A percentile compares a stretch with the other conserved stretches of the same genome.
Conservation (phyloP, 2,113 vertebrate species). For the Asarcornis scutulata region DNA sequence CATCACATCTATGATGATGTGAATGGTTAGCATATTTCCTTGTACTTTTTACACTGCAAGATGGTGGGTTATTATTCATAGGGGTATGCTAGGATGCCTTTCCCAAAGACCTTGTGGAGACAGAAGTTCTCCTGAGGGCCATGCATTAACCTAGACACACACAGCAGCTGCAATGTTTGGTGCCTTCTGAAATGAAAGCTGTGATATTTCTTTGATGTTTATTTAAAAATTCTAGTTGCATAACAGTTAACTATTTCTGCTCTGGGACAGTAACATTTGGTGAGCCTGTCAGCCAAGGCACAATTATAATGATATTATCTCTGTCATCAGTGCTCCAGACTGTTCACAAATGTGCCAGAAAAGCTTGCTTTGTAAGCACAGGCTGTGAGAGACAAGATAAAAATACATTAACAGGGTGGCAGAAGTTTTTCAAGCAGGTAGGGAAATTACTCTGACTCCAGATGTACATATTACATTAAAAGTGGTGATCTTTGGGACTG, state of each 20-base stretch:
- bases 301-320: not conserved
- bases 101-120: not conserved
- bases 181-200: not conserved
- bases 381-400: not conserved
- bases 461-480: not conserved
- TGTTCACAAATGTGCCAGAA: not conserved
- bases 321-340: not conserved
- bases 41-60: not conserved
- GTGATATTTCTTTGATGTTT: not conserved
- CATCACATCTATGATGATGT: accelerated
- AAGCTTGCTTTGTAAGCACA: not conserved
- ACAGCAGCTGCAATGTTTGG: not conserved
- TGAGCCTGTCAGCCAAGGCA: not conserved
- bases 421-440: not conserved
- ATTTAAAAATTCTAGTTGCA: not conserved
- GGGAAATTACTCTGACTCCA: not conserved
- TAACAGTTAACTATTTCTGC: not conserved
- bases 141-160: not conserved
- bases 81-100: not conserved
- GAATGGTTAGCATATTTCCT: not conserved
- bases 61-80: not conserved
- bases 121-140: not conserved
- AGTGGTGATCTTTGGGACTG: not conserved
- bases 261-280: not conserved
- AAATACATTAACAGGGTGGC: not conserved